Evolutionary conservation across 2,797 vertebrate species (phyloP).

Genomic region (Myotis findleyi): DNA sequence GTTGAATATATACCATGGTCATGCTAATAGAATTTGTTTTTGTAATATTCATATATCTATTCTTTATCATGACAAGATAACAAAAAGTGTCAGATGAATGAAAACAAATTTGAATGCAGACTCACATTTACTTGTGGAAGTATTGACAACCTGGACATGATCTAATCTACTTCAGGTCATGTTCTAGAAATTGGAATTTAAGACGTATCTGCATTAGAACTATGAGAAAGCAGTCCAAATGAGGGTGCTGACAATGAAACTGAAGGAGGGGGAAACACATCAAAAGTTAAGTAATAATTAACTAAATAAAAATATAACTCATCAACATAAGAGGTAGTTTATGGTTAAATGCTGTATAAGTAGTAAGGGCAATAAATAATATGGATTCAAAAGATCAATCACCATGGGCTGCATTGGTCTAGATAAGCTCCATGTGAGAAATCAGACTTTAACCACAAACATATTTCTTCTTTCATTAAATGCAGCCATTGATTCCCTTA

Average conservation of each 20-base stretch:
- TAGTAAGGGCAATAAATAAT: neutral
- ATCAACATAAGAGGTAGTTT: neutral
- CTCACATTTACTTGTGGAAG: neutral
- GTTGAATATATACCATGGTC: neutral
- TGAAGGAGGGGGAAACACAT: neutral
- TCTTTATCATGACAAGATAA: neutral
- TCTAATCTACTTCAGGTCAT: neutral
- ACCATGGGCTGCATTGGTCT: neutral
- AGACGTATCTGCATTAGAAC: neutral
- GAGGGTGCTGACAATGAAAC: neutral
- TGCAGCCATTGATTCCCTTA: neutral
- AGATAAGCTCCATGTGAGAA: neutral
- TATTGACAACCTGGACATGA: neutral
- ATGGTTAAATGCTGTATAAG: neutral
- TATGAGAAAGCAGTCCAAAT: neutral
- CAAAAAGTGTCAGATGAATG: neutral
- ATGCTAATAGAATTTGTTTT: neutral
- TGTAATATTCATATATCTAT: neutral
- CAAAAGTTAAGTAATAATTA: neutral
- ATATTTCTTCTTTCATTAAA: neutral
- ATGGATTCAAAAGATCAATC: neutral
- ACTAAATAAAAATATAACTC: conserved; percentile 3
- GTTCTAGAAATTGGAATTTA: conserved; percentile 5
- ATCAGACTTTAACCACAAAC: neutral
- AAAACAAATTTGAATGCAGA: conserved; percentile 26